Evolutionary conservation across 30 jellyfish, hydroid and myxozoan genomes (phyloP), one percentile per base, ranked within the genome.

Genomic region (Hydractinia symbiolongicarpus): DNA sequence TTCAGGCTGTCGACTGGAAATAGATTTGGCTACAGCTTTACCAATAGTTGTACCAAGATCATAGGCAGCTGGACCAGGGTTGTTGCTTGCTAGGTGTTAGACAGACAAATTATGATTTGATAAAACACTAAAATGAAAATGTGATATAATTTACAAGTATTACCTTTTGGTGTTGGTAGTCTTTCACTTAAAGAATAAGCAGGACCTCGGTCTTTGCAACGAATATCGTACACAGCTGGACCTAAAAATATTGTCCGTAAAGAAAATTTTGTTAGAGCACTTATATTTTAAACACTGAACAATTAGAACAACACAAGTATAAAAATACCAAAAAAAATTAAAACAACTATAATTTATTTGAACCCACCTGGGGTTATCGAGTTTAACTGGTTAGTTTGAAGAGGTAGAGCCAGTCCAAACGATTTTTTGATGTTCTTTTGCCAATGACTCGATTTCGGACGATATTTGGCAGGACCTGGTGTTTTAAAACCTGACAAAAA

Each of bases 21-120:
- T 76, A 5, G 93, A 55, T 61, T 83, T 88, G 50, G 94, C 93
- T 8, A 83, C 88, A 50, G 96, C 56, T 73, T 77, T 82, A 66
- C 94, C 96, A 49, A 88, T 76, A 5, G 96, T 88, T 20, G 94
- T 76, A 9, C 89, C 94, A 64, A 88, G 82, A 58, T 88, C 73
- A 58, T 88, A 88, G 4, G 96, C 83, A 19, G 93, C 96, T 15
- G 96, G 96, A 4, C 96, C 96, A 10, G 96, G 96, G 17, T 89
- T 83, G 50, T 60, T 1, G 2, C 15, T 60, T 13, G 70, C 70
- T 60, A 60, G 70, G 70, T 60, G 70, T 0, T 60, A 60, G 70
- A 16, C 0, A 60, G 19, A 13, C 19, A 16, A 1, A 60, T 60
- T 60, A 30, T 30, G 44, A 30, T 30, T 30, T 30, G 44, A 30